Percentiles rank a stretch among this genome's conserved stretches.
Conservation (phyloP, 2,113 vertebrate genomes). For the Capricornis sumatraensis region DNA sequence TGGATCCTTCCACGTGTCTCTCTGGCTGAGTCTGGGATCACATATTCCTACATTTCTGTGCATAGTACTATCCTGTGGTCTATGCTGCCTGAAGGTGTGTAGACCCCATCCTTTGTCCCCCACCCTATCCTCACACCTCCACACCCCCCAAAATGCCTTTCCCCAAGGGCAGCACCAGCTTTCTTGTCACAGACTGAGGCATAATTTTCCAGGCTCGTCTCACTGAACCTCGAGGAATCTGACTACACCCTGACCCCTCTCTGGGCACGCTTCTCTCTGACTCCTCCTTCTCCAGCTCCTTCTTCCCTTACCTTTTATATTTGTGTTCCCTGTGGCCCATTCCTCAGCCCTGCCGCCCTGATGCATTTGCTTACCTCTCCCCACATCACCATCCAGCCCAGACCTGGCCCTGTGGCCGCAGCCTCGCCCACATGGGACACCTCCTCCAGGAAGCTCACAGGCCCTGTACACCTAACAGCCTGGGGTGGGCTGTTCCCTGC, state of each 20-base stretch:
- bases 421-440: neutral
- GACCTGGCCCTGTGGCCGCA: neutral
- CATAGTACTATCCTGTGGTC: accelerated
- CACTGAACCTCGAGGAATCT: too few species aligned
- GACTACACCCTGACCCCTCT: neutral
- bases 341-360: too few species aligned
- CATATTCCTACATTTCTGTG: neutral
- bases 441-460: neutral
- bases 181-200: neutral
- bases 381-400: neutral
- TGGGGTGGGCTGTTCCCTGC: neutral
- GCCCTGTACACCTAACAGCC: neutral
- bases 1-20: neutral
- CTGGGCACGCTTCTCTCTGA: neutral
- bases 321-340: neutral
- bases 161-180: neutral
- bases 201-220: neutral
- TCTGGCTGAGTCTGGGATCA: neutral
- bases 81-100: neutral
- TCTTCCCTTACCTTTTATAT: neutral
- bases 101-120: neutral
- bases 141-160: neutral
- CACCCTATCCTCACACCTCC: neutral
- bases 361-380: neutral
- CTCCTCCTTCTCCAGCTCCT: neutral